Evolutionary conservation across 2,113 vertebrate species (phyloP), one percentile per base, ranked within the genome.

Genomic region (Neogobius melanostomus): DNA sequence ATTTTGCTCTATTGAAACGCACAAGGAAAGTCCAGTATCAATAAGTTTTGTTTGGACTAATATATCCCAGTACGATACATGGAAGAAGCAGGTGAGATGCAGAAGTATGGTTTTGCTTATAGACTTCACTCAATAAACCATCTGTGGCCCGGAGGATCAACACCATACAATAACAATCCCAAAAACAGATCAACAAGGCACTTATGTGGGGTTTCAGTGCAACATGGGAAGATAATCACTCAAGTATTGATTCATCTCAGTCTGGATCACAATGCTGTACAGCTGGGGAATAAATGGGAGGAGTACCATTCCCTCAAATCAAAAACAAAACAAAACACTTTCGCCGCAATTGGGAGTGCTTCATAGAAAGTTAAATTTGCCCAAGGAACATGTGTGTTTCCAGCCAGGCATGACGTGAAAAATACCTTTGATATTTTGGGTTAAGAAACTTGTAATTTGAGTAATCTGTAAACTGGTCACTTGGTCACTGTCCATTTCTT

Each of bases 101-200:
- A 76, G 57, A 71, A 82, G 79, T 85, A 74, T 85, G 87, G 80
- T 86, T 84, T 78, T 14, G 69, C 66, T 85, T 85, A 82, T 82
- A 61, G 8, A 69, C 77, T 86, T 88, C 84, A 82, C 75, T 88
- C 87, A 83, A 87, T 76, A 81, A 84, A 88, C 78, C 77, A 89
- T 88, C 84, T 88, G 85, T 71, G 77, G 70, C 59, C 9, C 16
- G 50, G 63, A 50, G 52, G 60, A 72, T 80, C 71, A 85, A 88
- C 75, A 79, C 56, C 64, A 70, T 53, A 48, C 10, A 62, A 54
- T 50, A 86, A 85, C 81, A 85, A 73, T 63, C 68, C 63, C 77
- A 82, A 71, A 56, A 4, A 68, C 49, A 64, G 28, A 62, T 74
- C 83, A 85, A 87, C 81, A 87, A 87, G 82, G 71, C 57, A n/a